These are phyloP conservation scores for Cantharis rufa DNA, from an alignment of 2,888 invertebrate species.

Conservation along the genomic window DNA sequence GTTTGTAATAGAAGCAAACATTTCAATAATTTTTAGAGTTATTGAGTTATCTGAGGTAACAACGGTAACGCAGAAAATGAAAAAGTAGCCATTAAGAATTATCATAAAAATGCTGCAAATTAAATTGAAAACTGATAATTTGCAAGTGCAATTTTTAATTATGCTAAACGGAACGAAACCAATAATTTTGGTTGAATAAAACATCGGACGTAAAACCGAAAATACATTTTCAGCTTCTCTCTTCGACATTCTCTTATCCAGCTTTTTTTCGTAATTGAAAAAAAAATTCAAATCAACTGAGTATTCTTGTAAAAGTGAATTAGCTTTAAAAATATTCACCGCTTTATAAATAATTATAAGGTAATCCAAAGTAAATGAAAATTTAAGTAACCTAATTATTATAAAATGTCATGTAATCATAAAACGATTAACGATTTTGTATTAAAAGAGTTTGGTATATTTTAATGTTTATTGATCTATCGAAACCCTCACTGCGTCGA, in stretches of 20 bases:
- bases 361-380: too few relatives aligned
- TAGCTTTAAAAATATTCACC: too few relatives aligned
- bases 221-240: conserved; percentile 72
- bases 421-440: too few relatives aligned
- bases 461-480: too few relatives aligned
- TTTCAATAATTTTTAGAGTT: neutral
- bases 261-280: too few relatives aligned
- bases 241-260: conserved; percentile 74
- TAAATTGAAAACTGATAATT: neutral
- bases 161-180: conserved; percentile 8
- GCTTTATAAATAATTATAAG: too few relatives aligned
- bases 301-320: too few relatives aligned
- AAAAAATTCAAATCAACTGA: too few relatives aligned
- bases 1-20: neutral
- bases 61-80: neutral
- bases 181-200: conserved; percentile 4
- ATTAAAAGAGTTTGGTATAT: too few relatives aligned
- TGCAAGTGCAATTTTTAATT: neutral
- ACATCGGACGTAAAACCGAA: conserved; percentile 3
- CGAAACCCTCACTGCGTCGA: too few relatives aligned
- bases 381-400: too few relatives aligned
- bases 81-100: neutral
- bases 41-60: neutral
- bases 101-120: neutral
- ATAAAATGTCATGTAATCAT: too few relatives aligned